Evolutionary conservation across 2,113 vertebrate genomes (phyloP).

Genomic region (Ivindomyrus marchei): DNA sequence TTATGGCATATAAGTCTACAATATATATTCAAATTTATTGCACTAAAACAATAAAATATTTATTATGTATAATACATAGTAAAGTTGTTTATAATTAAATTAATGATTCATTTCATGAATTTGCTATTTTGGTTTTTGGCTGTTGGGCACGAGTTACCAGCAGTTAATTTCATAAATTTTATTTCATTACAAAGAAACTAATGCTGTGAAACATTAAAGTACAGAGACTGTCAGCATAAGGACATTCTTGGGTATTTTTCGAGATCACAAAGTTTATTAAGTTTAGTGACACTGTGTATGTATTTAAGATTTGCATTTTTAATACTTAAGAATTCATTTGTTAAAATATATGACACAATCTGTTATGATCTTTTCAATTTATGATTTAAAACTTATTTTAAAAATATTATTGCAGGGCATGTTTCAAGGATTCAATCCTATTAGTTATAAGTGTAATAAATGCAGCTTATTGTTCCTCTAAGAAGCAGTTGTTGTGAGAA

Average conservation of each 20-base stretch:
- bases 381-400: not conserved
- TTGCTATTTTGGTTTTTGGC: not conserved
- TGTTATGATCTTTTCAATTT: not conserved
- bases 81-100: not conserved
- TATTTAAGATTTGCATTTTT: not conserved
- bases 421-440: constrained; percentile 30
- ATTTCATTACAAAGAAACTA: not conserved
- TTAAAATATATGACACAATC: not conserved
- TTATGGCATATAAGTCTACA: not conserved
- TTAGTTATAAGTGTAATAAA: constrained; percentile 41
- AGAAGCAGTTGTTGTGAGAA: constrained; percentile 61
- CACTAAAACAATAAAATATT: not conserved
- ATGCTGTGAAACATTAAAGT: not conserved
- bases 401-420: constrained; percentile 34
- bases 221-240: not conserved
- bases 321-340: not conserved
- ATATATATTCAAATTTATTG: not conserved
- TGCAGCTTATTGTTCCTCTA: constrained; percentile 57
- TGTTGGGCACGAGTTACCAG: not conserved
- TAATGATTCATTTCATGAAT: not conserved
- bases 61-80: not conserved
- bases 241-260: not conserved
- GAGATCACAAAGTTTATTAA: not conserved
- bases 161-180: not conserved
- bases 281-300: not conserved